Base-by-base conservation (phyloP, 2,797 vertebrate genomes). In the Tapera naevia region DNA sequence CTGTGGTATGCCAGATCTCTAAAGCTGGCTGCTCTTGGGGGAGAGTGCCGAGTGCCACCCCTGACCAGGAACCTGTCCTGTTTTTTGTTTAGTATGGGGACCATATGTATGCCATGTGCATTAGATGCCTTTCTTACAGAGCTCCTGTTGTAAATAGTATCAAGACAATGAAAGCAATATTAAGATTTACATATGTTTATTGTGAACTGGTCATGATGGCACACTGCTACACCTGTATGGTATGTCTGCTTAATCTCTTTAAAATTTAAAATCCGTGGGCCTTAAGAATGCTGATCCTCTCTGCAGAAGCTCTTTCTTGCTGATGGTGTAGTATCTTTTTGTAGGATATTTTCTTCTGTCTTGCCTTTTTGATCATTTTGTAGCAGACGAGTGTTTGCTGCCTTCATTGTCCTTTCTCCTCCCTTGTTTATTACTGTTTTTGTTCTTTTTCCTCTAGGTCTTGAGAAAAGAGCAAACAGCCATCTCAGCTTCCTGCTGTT, bases 221-320 rank as follows among this genome's bases (percentile, higher is more conserved):
- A 30, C 58, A 4, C 16, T 85, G 25, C 60, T 89, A 28, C 51
- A 72, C 46, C 28, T 58, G 30, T 39, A 65, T 86, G 43, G 7
- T 30, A 46, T 41, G 39, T 56, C 80, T 70, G 10, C 57, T 66
- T 80, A 89, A 87, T 71, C 60, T 67, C 74, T 70, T 46, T 86
- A 86, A 89, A 91, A 80, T 81, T 85, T 58, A 28, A 90, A 86
- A 91, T 89, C 69, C n/a, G 27, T 86, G 50, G n/a, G 41, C n/a
- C 5, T 89, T 92, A 69, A 79, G 78, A 88, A 45, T 62, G 80
- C 61, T 80, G 61, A 89, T 83, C 23, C 7, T 5, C 35, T 76
- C 51, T 78, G 58, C 72, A 72, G 54, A 28, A 72, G 30, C 28
- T 10, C 39, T 78, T 94, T 94, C 69, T 87, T 95, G 72, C 79